These are phyloP conservation scores for Stichodactyla mertensii DNA, from an alignment of 64 coral and sea anemone genomes.

Conservation along the genomic window DNA sequence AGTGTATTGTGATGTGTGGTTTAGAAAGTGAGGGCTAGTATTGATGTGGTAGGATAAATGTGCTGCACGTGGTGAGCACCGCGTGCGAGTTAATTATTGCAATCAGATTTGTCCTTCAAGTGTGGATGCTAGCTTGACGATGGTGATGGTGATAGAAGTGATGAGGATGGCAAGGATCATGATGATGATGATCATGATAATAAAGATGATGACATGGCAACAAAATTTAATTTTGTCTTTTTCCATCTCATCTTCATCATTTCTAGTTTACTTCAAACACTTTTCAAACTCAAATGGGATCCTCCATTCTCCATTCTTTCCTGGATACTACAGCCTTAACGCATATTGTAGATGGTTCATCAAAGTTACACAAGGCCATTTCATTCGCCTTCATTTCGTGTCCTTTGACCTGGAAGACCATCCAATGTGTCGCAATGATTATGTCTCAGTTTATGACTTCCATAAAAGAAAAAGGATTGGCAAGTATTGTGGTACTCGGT, in stretches of 20 bases:
- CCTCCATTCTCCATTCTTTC: not conserved
- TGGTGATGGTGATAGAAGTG: too few relatives aligned
- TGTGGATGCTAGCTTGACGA: too few relatives aligned
- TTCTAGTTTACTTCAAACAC: not conserved
- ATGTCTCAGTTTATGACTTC: not conserved
- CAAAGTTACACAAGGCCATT: not conserved
- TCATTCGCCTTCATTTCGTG: constrained; percentile 1
- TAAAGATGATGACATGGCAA: too few relatives aligned
- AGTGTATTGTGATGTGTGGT: too few relatives aligned
- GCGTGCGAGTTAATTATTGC: too few relatives aligned
- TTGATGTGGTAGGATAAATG: too few relatives aligned
- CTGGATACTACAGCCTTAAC: not conserved
- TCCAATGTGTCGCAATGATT: constrained; percentile 6
- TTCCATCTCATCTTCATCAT: not conserved
- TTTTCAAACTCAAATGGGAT: not conserved
- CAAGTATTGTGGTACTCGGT: constrained; percentile 14
- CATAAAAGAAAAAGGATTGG: not conserved
- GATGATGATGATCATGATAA: too few relatives aligned
- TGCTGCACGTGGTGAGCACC: too few relatives aligned
- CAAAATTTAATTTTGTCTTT: not conserved
- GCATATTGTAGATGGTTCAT: not conserved
- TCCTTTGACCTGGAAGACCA: constrained; percentile 13
- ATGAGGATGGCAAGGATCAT: too few relatives aligned
- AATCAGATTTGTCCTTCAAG: too few relatives aligned
- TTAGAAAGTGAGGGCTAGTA: too few relatives aligned